A percentile compares a stretch with the other conserved stretches of the same genome.
These are phyloP conservation scores for Garrulus glandarius DNA, from an alignment of 2,797 vertebrate species.

Conservation along the genomic window DNA sequence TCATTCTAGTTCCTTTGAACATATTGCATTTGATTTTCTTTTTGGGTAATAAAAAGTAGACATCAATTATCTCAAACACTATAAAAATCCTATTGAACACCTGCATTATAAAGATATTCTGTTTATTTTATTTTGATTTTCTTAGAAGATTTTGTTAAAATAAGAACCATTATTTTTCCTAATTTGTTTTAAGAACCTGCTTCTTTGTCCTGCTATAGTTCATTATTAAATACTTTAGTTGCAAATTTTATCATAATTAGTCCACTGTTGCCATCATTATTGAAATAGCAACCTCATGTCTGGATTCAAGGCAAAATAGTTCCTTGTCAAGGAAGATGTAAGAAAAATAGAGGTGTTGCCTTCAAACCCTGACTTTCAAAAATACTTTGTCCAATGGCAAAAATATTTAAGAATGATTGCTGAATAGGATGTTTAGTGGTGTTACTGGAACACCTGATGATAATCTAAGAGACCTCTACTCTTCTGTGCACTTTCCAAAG, in stretches of 20 bases:
- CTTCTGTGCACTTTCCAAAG: neutral
- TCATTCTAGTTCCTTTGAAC: constrained; percentile 12
- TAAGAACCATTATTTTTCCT: neutral
- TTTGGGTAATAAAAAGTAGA: constrained; percentile 14
- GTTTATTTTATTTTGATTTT: neutral
- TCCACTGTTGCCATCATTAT: neutral
- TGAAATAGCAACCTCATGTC: neutral
- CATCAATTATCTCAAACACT: constrained; percentile 17
- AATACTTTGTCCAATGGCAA: neutral
- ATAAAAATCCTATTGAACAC: neutral
- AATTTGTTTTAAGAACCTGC: neutral
- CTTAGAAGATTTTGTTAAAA: neutral
- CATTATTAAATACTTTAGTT: neutral
- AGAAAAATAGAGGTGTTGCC: neutral
- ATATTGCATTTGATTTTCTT: constrained; percentile 28
- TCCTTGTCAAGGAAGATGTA: neutral
- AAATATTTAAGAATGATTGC: neutral
- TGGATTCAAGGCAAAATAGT: neutral
- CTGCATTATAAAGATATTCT: neutral
- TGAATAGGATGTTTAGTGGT: neutral
- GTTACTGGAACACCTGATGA: neutral
- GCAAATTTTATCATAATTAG: neutral
- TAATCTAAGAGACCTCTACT: neutral
- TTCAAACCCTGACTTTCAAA: neutral
- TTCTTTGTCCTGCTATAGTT: neutral